Evolutionary conservation across 1,140 invertebrate genomes (phyloP).

Genomic region (Homalodisca vitripennis): DNA sequence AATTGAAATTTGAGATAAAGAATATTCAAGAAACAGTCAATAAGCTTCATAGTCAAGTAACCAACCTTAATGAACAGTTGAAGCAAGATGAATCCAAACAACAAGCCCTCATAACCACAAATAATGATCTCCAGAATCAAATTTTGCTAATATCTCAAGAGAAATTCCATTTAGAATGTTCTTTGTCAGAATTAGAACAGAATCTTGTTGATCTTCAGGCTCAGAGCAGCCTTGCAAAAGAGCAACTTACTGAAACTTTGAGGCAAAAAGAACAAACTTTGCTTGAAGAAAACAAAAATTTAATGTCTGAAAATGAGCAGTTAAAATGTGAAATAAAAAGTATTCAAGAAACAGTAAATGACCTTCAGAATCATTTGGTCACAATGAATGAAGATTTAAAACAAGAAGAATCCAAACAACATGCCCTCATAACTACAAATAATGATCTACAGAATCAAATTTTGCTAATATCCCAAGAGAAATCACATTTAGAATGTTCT

Average conservation of each 20-base stretch:
- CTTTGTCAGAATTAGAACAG: too few relatives aligned
- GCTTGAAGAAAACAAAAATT: background rate
- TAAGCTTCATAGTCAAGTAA: background rate
- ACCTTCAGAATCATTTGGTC: background rate
- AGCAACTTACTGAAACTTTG: background rate
- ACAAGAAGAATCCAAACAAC: background rate
- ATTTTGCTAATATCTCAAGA: background rate
- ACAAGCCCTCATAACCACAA: background rate
- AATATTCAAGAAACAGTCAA: background rate
- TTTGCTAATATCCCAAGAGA: background rate
- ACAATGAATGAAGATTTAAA: background rate
- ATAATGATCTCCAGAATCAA: background rate
- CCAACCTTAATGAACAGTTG: background rate
- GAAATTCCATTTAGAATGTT: background rate
- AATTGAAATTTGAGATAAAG: background rate
- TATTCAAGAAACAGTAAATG: background rate
- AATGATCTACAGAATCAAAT: background rate
- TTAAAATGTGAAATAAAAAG: background rate
- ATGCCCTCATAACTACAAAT: background rate
- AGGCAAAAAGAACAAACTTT: background rate
- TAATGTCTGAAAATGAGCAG: background rate
- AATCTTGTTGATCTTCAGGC: background rate
- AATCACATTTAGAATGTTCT: background rate
- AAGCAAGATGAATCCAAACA: background rate
- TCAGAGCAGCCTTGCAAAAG: background rate